Evolutionary conservation across 2,888 invertebrate genomes (phyloP).

Genomic region (Camptogramma bilineatum): DNA sequence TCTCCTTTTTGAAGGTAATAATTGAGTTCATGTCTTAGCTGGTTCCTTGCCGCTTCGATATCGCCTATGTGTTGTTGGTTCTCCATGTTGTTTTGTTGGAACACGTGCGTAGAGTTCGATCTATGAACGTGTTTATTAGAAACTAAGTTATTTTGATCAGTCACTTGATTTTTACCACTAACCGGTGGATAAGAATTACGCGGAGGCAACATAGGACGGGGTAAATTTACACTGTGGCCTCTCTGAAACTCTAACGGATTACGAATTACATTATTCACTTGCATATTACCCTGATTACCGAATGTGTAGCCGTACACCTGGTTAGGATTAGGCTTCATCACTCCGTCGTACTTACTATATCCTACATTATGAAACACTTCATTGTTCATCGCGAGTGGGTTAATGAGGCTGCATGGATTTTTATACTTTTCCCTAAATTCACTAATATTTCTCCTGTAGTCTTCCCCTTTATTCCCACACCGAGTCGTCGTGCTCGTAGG

Average conservation of each 20-base stretch:
- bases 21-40: conserved; percentile 78
- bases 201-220: conserved; percentile 86
- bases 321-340: conserved; percentile 73
- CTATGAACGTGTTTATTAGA: conserved; percentile 85
- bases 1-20: conserved; percentile 82
- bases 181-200: conserved; percentile 87
- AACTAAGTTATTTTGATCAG: conserved; percentile 80
- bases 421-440: conserved; percentile 88
- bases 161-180: conserved; percentile 83
- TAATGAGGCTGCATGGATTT: conserved; percentile 78
- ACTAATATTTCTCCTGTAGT: conserved; percentile 86
- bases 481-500: conserved; percentile 77
- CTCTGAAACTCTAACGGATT: conserved; percentile 85
- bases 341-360: conserved; percentile 75
- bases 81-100: conserved; percentile 79
- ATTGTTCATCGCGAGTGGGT: conserved; percentile 69
- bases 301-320: conserved; percentile 82
- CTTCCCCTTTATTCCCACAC: conserved; percentile 77
- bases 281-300: conserved; percentile 84
- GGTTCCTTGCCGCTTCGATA: conserved; percentile 78
- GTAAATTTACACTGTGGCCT: conserved; percentile 84
- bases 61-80: conserved; percentile 69
- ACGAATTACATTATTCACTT: conserved; percentile 81
- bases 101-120: conserved; percentile 87
- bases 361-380: conserved; percentile 79